A percentile compares a stretch with the other conserved stretches of the same genome.
Conservation (phyloP, 2,113 vertebrate genomes). For the Progne subis region DNA sequence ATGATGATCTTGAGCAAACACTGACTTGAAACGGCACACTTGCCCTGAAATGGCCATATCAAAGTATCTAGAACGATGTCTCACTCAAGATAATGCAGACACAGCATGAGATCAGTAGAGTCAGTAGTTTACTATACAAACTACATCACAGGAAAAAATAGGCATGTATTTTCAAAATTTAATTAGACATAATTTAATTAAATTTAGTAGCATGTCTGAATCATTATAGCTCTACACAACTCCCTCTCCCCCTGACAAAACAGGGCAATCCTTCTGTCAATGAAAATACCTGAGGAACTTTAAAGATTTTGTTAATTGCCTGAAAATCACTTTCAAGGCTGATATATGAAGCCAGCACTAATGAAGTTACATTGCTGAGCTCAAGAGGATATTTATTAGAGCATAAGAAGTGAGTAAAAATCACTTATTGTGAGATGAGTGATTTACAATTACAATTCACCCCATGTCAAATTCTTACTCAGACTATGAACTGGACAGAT, state of each 20-base stretch:
- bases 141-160: not conserved
- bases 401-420: not conserved
- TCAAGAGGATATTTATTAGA: not conserved
- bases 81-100: not conserved
- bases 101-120: not conserved
- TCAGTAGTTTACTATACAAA: not conserved
- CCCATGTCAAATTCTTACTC: not conserved
- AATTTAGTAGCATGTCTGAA: not conserved
- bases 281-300: not conserved
- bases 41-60: not conserved
- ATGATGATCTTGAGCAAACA: not conserved
- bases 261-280: accelerated
- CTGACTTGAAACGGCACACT: not conserved
- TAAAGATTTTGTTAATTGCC: not conserved
- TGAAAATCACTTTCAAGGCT: not conserved
- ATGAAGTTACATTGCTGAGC: not conserved
- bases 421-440: not conserved
- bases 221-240: not conserved
- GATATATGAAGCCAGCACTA: not conserved
- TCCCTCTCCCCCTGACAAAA: not conserved
- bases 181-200: not conserved
- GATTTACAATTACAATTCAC: not conserved
- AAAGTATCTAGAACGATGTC: not conserved
- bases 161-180: not conserved
- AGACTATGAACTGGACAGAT: not conserved